Conservation (phyloP, 2,113 vertebrate genomes). For the Heterotis niloticus region DNA sequence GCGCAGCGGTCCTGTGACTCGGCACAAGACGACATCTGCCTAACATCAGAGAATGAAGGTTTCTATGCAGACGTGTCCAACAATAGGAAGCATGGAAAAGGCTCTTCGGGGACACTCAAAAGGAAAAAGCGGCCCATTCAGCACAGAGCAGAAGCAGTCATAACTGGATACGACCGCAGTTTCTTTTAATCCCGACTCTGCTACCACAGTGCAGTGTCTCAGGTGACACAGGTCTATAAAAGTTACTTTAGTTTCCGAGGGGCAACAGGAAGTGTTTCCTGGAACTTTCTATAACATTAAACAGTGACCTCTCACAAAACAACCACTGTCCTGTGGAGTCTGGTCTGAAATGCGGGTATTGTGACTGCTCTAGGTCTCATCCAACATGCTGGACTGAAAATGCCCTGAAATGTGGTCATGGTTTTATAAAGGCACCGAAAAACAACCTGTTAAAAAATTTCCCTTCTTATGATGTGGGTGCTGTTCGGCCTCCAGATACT, state of each 20-base stretch:
- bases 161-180: neutral
- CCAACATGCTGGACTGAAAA: neutral
- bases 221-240: too few species aligned
- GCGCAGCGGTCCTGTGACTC: neutral
- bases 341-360: neutral
- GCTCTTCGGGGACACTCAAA: neutral
- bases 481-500: neutral
- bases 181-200: too few species aligned
- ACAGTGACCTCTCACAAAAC: slow-evolving; percentile 1
- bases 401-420: neutral
- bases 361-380: neutral
- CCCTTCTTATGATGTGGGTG: neutral
- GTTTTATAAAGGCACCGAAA: too few species aligned
- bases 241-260: neutral
- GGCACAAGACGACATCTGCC: neutral
- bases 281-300: slow-evolving; percentile 12
- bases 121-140: neutral
- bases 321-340: slow-evolving; percentile 3
- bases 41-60: neutral
- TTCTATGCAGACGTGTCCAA: neutral
- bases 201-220: neutral
- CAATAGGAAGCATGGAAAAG: too few species aligned
- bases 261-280: neutral
- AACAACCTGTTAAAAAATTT: neutral
- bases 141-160: too few species aligned